These are phyloP conservation scores for Gisinianus flammeolus DNA, from an alignment of 2,888 invertebrate species.

Conservation along the genomic window DNA sequence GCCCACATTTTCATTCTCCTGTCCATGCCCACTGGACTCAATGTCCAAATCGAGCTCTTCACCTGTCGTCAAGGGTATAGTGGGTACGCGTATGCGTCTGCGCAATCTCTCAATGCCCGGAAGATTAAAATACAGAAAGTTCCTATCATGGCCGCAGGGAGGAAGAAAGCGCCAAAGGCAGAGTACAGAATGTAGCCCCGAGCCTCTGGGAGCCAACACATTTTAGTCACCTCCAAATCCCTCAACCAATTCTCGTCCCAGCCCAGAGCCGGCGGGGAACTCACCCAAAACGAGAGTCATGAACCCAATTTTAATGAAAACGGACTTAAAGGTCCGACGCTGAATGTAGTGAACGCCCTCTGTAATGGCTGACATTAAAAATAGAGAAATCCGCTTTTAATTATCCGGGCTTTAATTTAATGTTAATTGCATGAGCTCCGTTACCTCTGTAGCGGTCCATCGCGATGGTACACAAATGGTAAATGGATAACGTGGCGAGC, in stretches of 20 bases:
- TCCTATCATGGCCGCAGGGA: conserved; percentile 51
- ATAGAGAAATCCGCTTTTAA: neutral
- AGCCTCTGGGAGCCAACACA: conserved; percentile 43
- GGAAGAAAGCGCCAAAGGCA: conserved; percentile 54
- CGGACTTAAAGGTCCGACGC: conserved; percentile 43
- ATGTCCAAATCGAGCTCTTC: conserved; percentile 45
- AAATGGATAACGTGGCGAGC: conserved; percentile 52
- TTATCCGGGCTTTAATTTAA: too few relatives aligned
- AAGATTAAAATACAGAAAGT: conserved; percentile 52
- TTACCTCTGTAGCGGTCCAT: conserved; percentile 51
- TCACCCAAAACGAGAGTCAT: conserved; percentile 54
- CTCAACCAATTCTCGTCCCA: conserved; percentile 36
- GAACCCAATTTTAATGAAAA: conserved; percentile 40
- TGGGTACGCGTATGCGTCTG: too few relatives aligned
- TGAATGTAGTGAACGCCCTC: conserved; percentile 54
- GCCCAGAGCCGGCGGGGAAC: conserved; percentile 51
- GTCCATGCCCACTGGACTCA: conserved; percentile 33
- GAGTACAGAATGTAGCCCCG: conserved; percentile 54
- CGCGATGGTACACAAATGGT: conserved; percentile 54
- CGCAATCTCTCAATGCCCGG: conserved; percentile 47
- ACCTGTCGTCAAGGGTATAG: too few relatives aligned
- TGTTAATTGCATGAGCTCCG: too few relatives aligned
- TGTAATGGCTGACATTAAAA: conserved; percentile 48
- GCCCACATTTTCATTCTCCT: neutral
- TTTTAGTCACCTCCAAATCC: neutral